A percentile compares a stretch with the other conserved stretches of the same genome.
phyloP scores from a whole-genome alignment of 2,888 invertebrate species.

The Polydrusus tereticollis region DNA sequence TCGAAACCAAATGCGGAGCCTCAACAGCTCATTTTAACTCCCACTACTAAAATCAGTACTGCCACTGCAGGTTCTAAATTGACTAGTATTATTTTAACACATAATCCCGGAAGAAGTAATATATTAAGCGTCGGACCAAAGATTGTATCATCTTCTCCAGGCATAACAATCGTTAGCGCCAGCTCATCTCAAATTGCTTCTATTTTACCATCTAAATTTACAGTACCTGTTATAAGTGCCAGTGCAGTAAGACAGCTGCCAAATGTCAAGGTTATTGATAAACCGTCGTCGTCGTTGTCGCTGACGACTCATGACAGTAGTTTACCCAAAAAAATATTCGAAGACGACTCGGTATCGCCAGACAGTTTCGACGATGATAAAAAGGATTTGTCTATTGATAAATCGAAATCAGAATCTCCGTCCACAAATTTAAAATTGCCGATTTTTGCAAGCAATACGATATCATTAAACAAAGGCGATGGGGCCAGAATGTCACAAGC shows the following conservation, averaged over 20 bases:
- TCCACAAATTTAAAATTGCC: slow-evolving; percentile 52
- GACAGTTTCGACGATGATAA: slow-evolving; percentile 69
- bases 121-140: slow-evolving; percentile 61
- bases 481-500: not conserved
- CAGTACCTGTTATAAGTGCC: slow-evolving; percentile 66
- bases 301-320: slow-evolving; percentile 73
- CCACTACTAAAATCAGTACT: slow-evolving; percentile 60
- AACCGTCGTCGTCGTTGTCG: slow-evolving; percentile 67
- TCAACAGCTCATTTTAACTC: slow-evolving; percentile 57
- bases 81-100: slow-evolving; percentile 62
- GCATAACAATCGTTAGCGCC: slow-evolving; percentile 65
- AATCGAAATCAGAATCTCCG: slow-evolving; percentile 54
- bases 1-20: slow-evolving; percentile 54
- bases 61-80: slow-evolving; percentile 55
- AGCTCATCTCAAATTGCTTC: slow-evolving; percentile 64
- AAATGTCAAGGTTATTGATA: slow-evolving; percentile 67
- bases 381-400: slow-evolving; percentile 60
- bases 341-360: slow-evolving; percentile 76
- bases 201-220: slow-evolving; percentile 63
- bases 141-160: slow-evolving; percentile 61
- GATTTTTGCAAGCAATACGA: slow-evolving; percentile 40
- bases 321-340: slow-evolving; percentile 77
- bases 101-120: slow-evolving; percentile 59
- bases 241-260: slow-evolving; percentile 65
- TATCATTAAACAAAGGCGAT: slow-evolving; percentile 3